These are phyloP conservation scores for Ophion ventricosus DNA, from an alignment of 2,888 invertebrate species.

Conservation along the genomic window DNA sequence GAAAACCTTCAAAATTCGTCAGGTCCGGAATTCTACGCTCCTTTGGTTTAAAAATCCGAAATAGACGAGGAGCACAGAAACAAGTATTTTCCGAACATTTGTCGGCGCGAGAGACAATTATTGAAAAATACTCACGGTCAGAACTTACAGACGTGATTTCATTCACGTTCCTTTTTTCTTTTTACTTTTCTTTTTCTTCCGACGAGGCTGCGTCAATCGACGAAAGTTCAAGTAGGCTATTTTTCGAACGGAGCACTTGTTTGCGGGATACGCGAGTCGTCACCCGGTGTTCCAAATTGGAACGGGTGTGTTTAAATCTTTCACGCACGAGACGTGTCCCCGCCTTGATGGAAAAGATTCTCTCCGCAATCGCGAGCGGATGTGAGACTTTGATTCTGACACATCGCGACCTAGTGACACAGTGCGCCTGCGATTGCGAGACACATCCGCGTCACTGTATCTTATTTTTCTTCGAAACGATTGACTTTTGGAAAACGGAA, in stretches of 20 bases:
- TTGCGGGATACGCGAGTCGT: neutral
- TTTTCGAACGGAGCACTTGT: neutral
- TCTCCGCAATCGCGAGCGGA: neutral
- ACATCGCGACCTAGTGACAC: neutral
- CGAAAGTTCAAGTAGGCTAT: neutral
- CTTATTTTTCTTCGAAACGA: neutral
- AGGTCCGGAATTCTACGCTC: too few species aligned
- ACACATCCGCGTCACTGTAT: too few species aligned
- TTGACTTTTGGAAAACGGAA: neutral
- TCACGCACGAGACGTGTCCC: neutral
- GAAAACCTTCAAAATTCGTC: too few species aligned
- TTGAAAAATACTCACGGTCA: neutral
- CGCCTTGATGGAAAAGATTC: neutral
- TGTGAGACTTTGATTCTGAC: neutral
- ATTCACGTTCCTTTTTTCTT: neutral
- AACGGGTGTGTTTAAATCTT: neutral
- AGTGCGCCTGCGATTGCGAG: neutral
- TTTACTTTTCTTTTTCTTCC: neutral
- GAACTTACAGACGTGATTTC: neutral
- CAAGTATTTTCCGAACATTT: neutral
- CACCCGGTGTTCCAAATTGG: neutral
- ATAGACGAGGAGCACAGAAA: neutral
- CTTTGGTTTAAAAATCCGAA: neutral
- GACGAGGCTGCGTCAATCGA: neutral
- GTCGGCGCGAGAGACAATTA: neutral